Conservation (phyloP, 2,888 invertebrate species). For the Dugesia japonica region DNA sequence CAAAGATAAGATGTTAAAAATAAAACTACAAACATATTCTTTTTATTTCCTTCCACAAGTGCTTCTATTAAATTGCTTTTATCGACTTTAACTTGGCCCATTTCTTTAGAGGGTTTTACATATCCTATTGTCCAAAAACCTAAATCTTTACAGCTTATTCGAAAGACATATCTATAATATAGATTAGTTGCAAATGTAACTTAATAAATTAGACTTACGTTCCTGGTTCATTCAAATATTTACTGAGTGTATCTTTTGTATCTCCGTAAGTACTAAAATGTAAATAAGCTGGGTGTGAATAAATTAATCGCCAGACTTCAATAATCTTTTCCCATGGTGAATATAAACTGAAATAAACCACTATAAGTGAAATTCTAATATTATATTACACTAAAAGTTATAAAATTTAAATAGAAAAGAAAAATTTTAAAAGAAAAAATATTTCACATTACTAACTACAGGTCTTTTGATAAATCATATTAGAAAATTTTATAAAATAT, state of each 20-base stretch:
- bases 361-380: too few species aligned
- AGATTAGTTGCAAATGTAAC: too few species aligned
- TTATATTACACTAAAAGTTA: too few species aligned
- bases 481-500: too few species aligned
- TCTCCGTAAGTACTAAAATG: conserved; percentile 10
- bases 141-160: background rate
- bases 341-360: background rate
- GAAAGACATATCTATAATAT: background rate
- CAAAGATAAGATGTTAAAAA: too few species aligned
- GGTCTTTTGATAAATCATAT: too few species aligned
- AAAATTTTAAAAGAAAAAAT: too few species aligned
- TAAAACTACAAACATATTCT: background rate
- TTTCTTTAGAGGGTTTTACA: background rate
- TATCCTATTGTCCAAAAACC: background rate
- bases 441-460: too few species aligned
- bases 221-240: background rate
- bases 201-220: background rate
- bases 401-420: too few species aligned
- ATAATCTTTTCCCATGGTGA: background rate
- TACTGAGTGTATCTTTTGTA: conserved; percentile 3
- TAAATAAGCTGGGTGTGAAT: background rate
- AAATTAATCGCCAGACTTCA: background rate
- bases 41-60: background rate
- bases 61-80: conserved; percentile 11
- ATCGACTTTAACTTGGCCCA: background rate